Base-by-base conservation (phyloP, 2,797 vertebrate genomes). In the Neosalanx taihuensis region DNA sequence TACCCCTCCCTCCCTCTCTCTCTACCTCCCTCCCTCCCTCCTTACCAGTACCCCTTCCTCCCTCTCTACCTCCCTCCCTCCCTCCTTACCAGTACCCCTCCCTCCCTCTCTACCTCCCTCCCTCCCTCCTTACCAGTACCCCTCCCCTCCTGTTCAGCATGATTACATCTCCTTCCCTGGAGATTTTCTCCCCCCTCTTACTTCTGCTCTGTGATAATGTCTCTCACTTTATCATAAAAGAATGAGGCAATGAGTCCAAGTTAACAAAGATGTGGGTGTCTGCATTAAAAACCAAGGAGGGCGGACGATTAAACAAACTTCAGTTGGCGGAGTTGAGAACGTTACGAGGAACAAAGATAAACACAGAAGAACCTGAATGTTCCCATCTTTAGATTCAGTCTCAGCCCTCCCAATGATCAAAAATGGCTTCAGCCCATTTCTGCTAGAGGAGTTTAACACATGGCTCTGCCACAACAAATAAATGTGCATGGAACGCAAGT, bases 151-250 rank as follows among this genome's bases (percentile, higher is more conserved):
- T 41, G 26, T 53, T 74, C 75, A 71, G 53, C 46, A 61, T 30
- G 20, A 75, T 62, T 75, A 73, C 60, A 71, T 67, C 71, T 61
- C 33, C 29, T 33, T 3, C 72, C 53, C 2, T 77, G 77, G 77
- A 72, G 61, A 1, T 82, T 79, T 78, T 72, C 72, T 49, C 76
- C 79, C 71, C 72, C 77, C 65, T 0, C 57, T 75, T 53, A 65
- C 72, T 61, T 68, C 72, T 69, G 69, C 26, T 67, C 33, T 65
- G 69, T 76, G 70, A 74, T 67, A 61, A 69, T 65, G 23, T 70
- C 66, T 68, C 20, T 73, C 58, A 67, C 58, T 37, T 37, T n/a
- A 51, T 73, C 74, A 66, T 3, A 18, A 53, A 67, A 26, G 23
- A 58, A 37, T 1, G 41, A 66, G 60, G 23, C 58, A n/a, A 5